Evolutionary conservation across 2,113 vertebrate species (phyloP).

Genomic region (Myodes glareolus): DNA sequence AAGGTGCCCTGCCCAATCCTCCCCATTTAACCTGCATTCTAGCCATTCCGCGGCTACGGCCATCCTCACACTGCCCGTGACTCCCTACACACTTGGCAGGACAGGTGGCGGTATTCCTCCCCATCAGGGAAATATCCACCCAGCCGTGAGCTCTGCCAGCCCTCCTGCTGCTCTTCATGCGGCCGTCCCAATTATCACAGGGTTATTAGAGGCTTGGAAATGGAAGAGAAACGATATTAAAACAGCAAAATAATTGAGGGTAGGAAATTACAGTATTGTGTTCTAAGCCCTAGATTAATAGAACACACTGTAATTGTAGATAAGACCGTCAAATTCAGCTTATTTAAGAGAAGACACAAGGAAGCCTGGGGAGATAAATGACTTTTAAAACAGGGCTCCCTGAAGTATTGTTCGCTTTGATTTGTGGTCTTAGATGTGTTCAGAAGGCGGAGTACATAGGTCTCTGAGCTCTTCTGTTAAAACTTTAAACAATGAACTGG

Average conservation of each 20-base stretch:
- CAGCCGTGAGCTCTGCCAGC: neutral
- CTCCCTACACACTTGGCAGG: neutral
- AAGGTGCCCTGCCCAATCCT: no score
- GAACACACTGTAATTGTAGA: neutral
- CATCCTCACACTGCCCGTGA: neutral
- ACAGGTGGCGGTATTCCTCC: neutral
- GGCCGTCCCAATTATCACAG: neutral
- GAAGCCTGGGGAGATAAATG: neutral
- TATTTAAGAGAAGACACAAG: neutral
- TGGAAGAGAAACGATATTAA: neutral
- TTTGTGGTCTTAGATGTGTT: neutral
- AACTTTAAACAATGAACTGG: neutral
- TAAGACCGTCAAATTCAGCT: neutral
- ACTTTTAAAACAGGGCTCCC: neutral
- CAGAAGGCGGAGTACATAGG: neutral
- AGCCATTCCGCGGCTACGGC: neutral
- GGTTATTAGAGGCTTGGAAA: neutral
- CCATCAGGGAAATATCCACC: neutral
- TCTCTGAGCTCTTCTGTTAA: neutral
- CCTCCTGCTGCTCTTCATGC: neutral
- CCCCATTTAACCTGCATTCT: neutral
- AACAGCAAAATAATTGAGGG: constrained; percentile 8
- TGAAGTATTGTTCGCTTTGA: neutral
- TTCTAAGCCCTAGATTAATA: neutral
- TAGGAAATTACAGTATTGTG: neutral